Evolutionary conservation across 2,888 invertebrate genomes (phyloP).

Genomic region (Philaethria dido): DNA sequence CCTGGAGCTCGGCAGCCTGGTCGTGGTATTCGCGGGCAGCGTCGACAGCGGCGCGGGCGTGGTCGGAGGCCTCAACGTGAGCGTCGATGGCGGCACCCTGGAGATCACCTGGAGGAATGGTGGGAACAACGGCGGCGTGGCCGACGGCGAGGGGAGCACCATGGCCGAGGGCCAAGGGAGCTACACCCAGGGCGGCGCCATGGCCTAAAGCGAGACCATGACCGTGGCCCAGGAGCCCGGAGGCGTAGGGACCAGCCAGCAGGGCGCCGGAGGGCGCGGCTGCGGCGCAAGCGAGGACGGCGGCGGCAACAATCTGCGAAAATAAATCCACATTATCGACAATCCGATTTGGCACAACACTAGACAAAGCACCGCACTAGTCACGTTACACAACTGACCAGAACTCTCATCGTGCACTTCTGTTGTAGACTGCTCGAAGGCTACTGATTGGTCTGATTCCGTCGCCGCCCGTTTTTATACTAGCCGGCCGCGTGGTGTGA

Average conservation of each 20-base stretch:
- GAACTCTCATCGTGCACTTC: constrained; percentile 83
- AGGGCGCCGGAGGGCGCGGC: constrained; percentile 70
- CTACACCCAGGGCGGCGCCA: constrained; percentile 50
- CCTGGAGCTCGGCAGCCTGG: constrained; percentile 75
- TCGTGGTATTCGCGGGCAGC: constrained; percentile 74
- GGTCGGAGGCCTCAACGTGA: constrained; percentile 75
- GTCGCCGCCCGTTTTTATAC: constrained; percentile 73
- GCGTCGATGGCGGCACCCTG: constrained; percentile 76
- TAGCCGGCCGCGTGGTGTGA: constrained; percentile 61
- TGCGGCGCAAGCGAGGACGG: constrained; percentile 77
- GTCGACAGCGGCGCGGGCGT: constrained; percentile 74
- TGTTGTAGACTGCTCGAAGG: constrained; percentile 81
- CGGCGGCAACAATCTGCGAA: constrained; percentile 83
- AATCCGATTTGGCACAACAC: constrained; percentile 49
- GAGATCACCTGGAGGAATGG: constrained; percentile 77
- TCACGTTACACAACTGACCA: constrained; percentile 68
- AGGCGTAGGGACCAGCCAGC: constrained; percentile 65
- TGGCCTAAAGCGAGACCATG: constrained; percentile 45
- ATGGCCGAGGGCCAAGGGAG: constrained; percentile 57
- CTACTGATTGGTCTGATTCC: constrained; percentile 80
- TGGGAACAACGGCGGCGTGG: constrained; percentile 63
- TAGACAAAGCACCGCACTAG: constrained; percentile 50
- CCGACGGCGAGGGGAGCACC: constrained; percentile 55
- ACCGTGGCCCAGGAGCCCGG: constrained; percentile 46
- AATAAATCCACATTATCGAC: constrained; percentile 50